These are phyloP conservation scores for Sturnira hondurensis DNA, from an alignment of 2,113 vertebrate genomes.

Conservation along the genomic window DNA sequence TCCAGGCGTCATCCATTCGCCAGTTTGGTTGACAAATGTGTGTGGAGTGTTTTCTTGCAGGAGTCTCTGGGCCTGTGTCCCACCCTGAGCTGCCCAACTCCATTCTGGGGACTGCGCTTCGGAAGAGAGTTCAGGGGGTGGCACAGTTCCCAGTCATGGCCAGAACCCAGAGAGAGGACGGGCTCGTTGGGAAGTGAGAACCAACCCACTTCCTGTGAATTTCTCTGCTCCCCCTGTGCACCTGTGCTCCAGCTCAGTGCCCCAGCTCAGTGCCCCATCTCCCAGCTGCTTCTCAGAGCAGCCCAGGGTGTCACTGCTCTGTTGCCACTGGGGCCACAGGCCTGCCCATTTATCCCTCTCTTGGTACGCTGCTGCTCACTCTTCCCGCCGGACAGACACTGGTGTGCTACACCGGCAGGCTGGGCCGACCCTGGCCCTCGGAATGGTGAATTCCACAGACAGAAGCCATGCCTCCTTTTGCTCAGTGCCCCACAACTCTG, in stretches of 20 bases:
- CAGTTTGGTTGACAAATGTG: not conserved
- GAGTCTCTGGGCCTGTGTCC: not conserved
- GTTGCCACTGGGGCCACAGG: not conserved
- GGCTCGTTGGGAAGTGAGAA: not conserved
- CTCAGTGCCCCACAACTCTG: not conserved
- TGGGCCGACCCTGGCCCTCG: not conserved
- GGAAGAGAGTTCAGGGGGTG: not conserved
- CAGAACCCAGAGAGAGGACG: not conserved
- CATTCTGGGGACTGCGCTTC: not conserved
- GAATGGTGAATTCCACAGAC: not conserved
- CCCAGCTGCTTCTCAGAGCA: not conserved
- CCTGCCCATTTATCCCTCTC: not conserved
- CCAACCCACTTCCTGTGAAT: not conserved
- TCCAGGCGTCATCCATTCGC: not conserved
- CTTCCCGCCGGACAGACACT: not conserved
- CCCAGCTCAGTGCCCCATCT: not conserved
- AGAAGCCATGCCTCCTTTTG: not conserved
- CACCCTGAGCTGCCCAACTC: not conserved
- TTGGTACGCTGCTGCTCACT: not conserved
- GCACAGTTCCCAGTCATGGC: not conserved
- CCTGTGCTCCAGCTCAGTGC: not conserved
- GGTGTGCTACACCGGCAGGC: not conserved
- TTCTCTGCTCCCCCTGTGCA: not conserved
- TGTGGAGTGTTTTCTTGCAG: not conserved
- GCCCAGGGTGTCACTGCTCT: fast-evolving